These are phyloP conservation scores for Corynorhinus townsendii DNA, from an alignment of 2,113 vertebrate genomes.

Conservation along the genomic window DNA sequence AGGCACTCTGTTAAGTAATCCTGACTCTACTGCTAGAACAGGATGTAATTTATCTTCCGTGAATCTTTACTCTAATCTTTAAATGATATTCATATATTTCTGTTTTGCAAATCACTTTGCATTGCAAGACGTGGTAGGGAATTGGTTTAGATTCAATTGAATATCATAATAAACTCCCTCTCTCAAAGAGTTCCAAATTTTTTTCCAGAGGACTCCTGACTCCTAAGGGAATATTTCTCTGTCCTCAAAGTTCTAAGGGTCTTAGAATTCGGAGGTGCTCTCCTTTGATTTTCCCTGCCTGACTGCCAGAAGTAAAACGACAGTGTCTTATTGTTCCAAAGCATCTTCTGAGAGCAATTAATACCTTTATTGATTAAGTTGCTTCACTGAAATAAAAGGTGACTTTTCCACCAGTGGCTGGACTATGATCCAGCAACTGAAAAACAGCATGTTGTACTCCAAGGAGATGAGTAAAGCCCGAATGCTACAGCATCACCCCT, in stretches of 20 bases:
- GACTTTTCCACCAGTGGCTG: background rate
- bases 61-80: background rate
- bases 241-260: background rate
- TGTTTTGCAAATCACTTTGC: constrained; percentile 15
- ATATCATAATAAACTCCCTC: background rate
- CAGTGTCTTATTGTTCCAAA: constrained; percentile 10
- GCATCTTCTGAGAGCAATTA: constrained; percentile 2
- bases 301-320: background rate
- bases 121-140: background rate
- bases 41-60: background rate
- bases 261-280: constrained; percentile 24
- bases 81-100: constrained; percentile 9
- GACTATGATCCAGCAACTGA: background rate
- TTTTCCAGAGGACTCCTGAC: background rate
- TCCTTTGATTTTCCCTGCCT: background rate
- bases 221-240: background rate
- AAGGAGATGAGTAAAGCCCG: background rate
- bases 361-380: constrained; percentile 34
- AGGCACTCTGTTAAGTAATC: background rate
- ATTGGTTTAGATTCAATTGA: background rate
- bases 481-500: rapidly evolving
- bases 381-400: constrained; percentile 37
- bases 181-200: background rate
- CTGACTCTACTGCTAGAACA: background rate
- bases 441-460: background rate